Base-by-base conservation (phyloP, 2,888 invertebrate genomes). In the Acleris sparsana region DNA sequence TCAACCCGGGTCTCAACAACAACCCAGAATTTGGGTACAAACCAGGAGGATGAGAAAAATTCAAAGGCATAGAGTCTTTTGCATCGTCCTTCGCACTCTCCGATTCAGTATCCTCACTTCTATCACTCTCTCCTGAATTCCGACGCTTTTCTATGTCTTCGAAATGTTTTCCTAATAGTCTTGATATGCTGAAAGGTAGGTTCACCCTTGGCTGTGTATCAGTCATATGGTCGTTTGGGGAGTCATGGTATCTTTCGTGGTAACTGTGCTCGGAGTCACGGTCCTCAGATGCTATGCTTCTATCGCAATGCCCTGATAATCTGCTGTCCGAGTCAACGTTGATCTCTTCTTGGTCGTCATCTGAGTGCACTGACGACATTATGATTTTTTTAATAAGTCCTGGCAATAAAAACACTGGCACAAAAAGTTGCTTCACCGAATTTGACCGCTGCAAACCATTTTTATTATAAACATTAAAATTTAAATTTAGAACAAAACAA, bases 111-210 rank as follows among this genome's bases (percentile, higher is more conserved):
- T 92, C 90, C 78, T 87, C 92, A 85, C 93, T 92, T 62, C 91
- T 91, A 39, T 92, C 91, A 87, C 92, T 92, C 70, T 93, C 93
- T 29, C 93, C 82, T 0, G 93, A 93, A 82, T 91, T 85, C 71
- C 93, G 80, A 64, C 93, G 85, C 71, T 93, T 92, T 46, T 93
- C 93, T 77, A 94, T 93, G 60, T 95, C 94, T 72, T 95, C 95
- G 74, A 95, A 95, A 72, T 95, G 95, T 86, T 95, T 95, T n/a
- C 96, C 96, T 79, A 96, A 89, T 77, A 97, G 93, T 78, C 96
- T 94, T 44, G 96, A 96, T 93, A 97, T 97, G 87, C 96, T 96
- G 90, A 97, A 97, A 66, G 96, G 96, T 74, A 97, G 80, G 51
- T 94, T 93, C 53, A 94, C 93, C 77, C 93, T 93, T 70, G 83